Evolutionary conservation across 2,113 vertebrate species (phyloP).

Genomic region (Bostrychus sinensis): DNA sequence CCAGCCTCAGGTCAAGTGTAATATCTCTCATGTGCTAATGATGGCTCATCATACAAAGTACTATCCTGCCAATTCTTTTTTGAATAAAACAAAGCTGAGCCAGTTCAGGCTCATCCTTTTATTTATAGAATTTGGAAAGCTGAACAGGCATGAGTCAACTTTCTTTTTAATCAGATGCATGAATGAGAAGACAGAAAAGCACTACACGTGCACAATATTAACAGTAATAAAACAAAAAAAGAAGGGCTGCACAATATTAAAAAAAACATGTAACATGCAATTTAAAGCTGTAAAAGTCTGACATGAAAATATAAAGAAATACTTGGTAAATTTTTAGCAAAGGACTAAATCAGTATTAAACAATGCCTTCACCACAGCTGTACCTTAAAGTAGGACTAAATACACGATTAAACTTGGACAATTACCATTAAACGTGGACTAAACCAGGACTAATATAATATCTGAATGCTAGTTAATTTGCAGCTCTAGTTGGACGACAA

Average conservation of each 20-base stretch:
- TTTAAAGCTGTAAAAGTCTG: too few relatives aligned
- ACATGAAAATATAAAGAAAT: too few relatives aligned
- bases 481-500: too few relatives aligned
- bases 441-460: too few relatives aligned
- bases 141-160: neutral
- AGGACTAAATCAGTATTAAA: too few relatives aligned
- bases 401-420: too few relatives aligned
- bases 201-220: neutral
- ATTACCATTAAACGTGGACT: too few relatives aligned
- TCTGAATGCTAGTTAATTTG: too few relatives aligned
- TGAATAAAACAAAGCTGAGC: neutral
- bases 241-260: neutral
- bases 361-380: too few relatives aligned
- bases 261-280: neutral
- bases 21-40: neutral
- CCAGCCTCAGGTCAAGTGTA: slow-evolving; percentile 19
- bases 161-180: slow-evolving; percentile 18
- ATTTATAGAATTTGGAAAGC: neutral
- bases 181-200: slow-evolving; percentile 18
- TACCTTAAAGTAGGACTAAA: too few relatives aligned
- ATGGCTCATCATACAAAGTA: slow-evolving; percentile 1
- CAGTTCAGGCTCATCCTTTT: neutral
- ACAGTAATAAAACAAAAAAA: too few relatives aligned
- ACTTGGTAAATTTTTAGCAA: too few relatives aligned
- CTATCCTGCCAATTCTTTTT: slow-evolving; percentile 26